These are phyloP conservation scores for Taxidea taxus DNA, from an alignment of 2,113 vertebrate genomes.

Conservation along the genomic window DNA sequence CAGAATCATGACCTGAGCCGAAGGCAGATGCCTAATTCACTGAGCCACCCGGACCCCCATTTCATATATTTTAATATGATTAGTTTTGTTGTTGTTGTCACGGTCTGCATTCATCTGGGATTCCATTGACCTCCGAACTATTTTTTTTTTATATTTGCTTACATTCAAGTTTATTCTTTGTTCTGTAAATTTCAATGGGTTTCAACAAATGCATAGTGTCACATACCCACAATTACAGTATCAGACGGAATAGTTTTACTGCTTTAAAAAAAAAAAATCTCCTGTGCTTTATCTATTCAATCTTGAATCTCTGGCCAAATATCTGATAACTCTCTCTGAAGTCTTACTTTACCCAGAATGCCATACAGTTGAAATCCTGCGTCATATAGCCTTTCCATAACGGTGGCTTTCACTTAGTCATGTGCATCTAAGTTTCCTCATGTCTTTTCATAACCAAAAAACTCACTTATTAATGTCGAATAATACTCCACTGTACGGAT, in stretches of 20 bases:
- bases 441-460: not conserved
- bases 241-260: not conserved
- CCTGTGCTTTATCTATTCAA: not conserved
- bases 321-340: not conserved
- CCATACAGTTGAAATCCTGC: not conserved
- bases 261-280: not conserved
- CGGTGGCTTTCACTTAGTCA: not conserved
- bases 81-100: not conserved
- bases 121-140: not conserved
- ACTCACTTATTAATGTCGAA: not conserved
- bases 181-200: not conserved
- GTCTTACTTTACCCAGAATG: not conserved
- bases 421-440: not conserved
- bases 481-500: not conserved
- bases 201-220: not conserved
- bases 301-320: not conserved
- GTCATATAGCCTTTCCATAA: not conserved
- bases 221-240: not conserved
- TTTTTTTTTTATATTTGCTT: not conserved
- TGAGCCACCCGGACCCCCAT: not conserved
- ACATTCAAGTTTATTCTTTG: not conserved
- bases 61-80: not conserved
- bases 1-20: too few species aligned
- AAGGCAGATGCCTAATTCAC: too few species aligned
- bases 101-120: not conserved